Conservation (phyloP, 2,797 vertebrate species). For the Smutsia temminckii region DNA sequence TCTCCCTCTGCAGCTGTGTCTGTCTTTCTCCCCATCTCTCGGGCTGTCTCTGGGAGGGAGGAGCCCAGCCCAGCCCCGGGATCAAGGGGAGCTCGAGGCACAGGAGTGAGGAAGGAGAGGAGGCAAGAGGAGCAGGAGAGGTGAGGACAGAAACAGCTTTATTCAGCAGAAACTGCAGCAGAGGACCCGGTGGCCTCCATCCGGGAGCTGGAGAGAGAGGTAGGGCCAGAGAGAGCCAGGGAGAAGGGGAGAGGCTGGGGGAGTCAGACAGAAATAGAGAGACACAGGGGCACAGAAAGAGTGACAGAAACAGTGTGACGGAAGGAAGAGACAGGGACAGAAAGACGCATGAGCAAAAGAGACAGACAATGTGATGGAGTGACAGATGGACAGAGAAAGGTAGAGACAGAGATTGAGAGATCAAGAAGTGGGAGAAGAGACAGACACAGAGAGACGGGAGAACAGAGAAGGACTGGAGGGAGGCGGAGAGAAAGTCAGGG, state of each 20-base stretch:
- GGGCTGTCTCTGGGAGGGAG: background rate
- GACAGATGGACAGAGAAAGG: too few relatives aligned
- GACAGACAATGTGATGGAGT: too few relatives aligned
- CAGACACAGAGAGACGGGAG: too few relatives aligned
- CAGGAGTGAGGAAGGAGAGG: background rate
- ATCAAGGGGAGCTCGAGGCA: background rate
- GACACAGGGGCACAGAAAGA: too few relatives aligned
- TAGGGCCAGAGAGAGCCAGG: background rate
- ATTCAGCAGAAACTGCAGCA: background rate
- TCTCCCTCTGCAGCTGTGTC: background rate
- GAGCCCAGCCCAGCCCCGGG: background rate
- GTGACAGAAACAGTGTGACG: accelerated
- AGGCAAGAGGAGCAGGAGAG: background rate
- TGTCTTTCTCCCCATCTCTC: background rate
- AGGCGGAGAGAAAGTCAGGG: too few relatives aligned
- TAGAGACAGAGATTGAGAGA: accelerated
- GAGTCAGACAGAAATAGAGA: accelerated
- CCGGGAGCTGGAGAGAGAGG: background rate
- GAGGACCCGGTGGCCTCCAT: background rate
- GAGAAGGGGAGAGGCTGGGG: background rate
- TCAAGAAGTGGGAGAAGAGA: too few relatives aligned
- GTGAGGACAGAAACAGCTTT: constrained; percentile 51
- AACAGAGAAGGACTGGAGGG: too few relatives aligned
- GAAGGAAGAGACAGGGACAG: accelerated
- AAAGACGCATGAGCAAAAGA: background rate